Percentiles rank a stretch among this genome's conserved stretches.
phyloP scores from a whole-genome alignment of 2,888 invertebrate genomes.

The Parthenolecanium corni region DNA sequence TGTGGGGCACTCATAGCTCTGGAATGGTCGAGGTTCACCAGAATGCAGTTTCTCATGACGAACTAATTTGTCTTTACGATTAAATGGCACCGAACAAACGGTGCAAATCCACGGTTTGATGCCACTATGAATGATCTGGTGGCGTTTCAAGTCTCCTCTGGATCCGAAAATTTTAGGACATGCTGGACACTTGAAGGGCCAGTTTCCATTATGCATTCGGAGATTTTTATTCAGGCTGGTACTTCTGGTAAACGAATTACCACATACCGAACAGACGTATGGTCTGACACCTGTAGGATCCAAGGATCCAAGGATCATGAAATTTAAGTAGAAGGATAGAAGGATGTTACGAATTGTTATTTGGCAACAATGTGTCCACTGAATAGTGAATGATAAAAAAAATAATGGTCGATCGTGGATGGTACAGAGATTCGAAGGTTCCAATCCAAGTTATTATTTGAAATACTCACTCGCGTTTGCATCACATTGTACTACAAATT shows the following conservation, averaged over 20 bases:
- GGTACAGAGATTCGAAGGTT: too few relatives aligned
- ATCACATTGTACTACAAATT: too few relatives aligned
- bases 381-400: too few relatives aligned
- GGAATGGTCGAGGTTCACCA: conserved; percentile 50
- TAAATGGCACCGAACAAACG: conserved; percentile 51
- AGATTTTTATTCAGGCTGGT: conserved; percentile 35
- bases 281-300: conserved; percentile 58
- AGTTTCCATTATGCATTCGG: conserved; percentile 33
- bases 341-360: too few relatives aligned
- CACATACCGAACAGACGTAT: conserved; percentile 58
- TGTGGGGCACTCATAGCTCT: conserved; percentile 53
- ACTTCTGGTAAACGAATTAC: conserved; percentile 60
- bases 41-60: conserved; percentile 56
- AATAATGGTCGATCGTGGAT: too few relatives aligned
- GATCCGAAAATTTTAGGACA: conserved; percentile 63
- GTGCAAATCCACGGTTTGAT: conserved; percentile 57
- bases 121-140: conserved; percentile 61
- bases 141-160: conserved; percentile 53
- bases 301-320: too few relatives aligned
- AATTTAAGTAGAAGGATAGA: too few relatives aligned
- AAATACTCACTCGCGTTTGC: too few relatives aligned
- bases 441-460: too few relatives aligned
- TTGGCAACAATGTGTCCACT: too few relatives aligned
- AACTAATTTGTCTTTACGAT: conserved; percentile 53
- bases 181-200: conserved; percentile 44